Evolutionary conservation across 2,797 vertebrate species (phyloP).

Genomic region (Pampus argenteus): DNA sequence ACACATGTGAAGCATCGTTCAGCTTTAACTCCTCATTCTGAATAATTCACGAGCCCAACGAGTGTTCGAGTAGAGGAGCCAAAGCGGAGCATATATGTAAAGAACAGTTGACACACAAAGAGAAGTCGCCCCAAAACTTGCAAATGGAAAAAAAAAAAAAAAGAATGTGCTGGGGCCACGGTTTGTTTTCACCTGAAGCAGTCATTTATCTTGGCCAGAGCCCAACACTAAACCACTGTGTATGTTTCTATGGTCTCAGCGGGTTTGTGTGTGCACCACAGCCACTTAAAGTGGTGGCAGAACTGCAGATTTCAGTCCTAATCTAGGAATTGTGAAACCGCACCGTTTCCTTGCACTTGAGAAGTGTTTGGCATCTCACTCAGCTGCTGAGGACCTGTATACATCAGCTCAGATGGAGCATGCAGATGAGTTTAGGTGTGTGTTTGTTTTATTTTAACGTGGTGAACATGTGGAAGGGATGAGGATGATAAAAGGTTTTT

Average conservation of each 20-base stretch:
- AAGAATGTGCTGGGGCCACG: conserved; percentile 73
- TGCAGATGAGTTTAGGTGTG: conserved; percentile 55
- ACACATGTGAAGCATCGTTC: conserved; percentile 71
- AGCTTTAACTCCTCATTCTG: conserved; percentile 73
- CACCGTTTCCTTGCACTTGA: conserved; percentile 80
- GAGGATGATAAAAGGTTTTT: conserved; percentile 14
- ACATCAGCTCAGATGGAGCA: conserved; percentile 58
- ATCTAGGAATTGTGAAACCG: conserved; percentile 87
- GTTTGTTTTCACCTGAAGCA: conserved; percentile 89
- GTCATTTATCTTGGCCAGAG: conserved; percentile 86
- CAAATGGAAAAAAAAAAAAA: conserved; percentile 62
- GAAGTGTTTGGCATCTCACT: conserved; percentile 69
- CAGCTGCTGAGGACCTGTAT: conserved; percentile 53
- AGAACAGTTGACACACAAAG: conserved; percentile 73
- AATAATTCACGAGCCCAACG: conserved; percentile 71
- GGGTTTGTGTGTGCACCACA: conserved; percentile 84
- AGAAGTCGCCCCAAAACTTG: conserved; percentile 64
- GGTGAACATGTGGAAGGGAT: conserved; percentile 30
- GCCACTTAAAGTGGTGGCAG: conserved; percentile 83
- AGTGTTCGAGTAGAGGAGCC: conserved; percentile 59
- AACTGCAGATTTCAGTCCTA: conserved; percentile 83
- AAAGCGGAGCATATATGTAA: conserved; percentile 58
- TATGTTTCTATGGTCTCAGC: conserved; percentile 86
- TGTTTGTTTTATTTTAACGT: conserved; percentile 56
- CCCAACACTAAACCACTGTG: conserved; percentile 86